Evolutionary conservation across 37 sponge, comb jelly and placozoan species (phyloP), one percentile per base, ranked within the genome.

Genomic region (Spongilla lacustris): DNA sequence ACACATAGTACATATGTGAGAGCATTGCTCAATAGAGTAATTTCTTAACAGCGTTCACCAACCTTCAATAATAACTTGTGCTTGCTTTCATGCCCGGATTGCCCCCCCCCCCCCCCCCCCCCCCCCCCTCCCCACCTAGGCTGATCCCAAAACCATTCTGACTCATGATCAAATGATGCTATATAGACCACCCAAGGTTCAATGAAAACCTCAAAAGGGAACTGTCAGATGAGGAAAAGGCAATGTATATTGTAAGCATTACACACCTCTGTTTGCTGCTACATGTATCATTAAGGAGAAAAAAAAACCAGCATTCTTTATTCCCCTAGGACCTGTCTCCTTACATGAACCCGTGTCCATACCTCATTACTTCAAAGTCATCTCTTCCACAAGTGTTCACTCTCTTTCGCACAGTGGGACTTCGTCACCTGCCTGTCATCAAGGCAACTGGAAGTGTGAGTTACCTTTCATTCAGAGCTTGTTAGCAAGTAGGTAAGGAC

Each of bases 341-440:
- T 67, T 94, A 94, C 80, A 94, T 94, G 91, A 90, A 94, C 77
- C 94, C 91, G 0, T 88, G 89, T 80, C 94, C 94, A 24, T 94
- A 94, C 86, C 90, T 91, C 38, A 80, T 84, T 30, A 78, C 79
- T 0, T 80, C 77, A 25, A 88, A 79, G 22, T 77, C 91, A 33
- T 88, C 91, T 22, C 70, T 94, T 30, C 73, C 91, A 24, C 83
- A 86, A 68, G 88, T 93, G 74, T 96, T 93, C 69, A 89, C 84
- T 72, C 77, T 93, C 29, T 96, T 96, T 75, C 83, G 96, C n/a
- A 87, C 90, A 34, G 84, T 96, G 91, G 96, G 97, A 68, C 89
- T 96, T 32, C 49, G 97, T 27, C 97, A 96, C 69, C 73, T 96
- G 67, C 80, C 82, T 6, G 95, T 95, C 6, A 83, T 95, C 4